phyloP scores from a whole-genome alignment of 2,113 vertebrate species.

The Protobothrops flavoviridis region DNA sequence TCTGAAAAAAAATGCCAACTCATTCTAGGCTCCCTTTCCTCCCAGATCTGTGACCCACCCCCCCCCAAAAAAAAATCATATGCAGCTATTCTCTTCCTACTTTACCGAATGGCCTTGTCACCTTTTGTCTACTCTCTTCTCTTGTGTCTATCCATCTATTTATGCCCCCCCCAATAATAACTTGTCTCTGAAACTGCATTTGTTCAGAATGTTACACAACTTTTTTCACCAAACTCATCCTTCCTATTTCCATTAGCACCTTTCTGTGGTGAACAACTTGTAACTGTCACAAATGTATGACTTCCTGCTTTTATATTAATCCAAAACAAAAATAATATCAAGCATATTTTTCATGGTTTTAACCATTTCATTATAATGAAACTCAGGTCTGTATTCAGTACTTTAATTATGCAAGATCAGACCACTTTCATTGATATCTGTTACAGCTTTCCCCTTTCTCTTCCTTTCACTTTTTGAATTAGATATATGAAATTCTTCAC shows the following conservation, averaged over 20 bases:
- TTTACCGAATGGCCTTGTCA: neutral
- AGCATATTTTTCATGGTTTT: neutral
- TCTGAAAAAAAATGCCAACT: neutral
- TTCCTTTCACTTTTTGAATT: neutral
- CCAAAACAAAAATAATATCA: neutral
- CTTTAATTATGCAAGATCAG: neutral
- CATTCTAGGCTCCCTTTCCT: neutral
- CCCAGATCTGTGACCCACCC: neutral
- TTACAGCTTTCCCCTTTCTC: neutral
- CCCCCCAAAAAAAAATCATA: neutral
- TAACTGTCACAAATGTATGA: neutral
- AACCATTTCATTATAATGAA: neutral
- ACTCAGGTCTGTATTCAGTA: neutral
- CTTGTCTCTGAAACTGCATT: neutral
- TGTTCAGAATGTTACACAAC: neutral
- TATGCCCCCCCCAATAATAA: neutral
- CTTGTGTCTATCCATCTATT: neutral
- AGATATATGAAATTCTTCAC: neutral
- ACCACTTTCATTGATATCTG: neutral
- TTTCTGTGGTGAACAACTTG: neutral
- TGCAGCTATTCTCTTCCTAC: neutral
- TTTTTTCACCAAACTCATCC: neutral
- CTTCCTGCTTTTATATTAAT: neutral
- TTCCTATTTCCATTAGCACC: neutral
- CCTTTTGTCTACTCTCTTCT: neutral